Evolutionary conservation across 2,888 invertebrate species (phyloP).

Genomic region (Incurvaria masculella): DNA sequence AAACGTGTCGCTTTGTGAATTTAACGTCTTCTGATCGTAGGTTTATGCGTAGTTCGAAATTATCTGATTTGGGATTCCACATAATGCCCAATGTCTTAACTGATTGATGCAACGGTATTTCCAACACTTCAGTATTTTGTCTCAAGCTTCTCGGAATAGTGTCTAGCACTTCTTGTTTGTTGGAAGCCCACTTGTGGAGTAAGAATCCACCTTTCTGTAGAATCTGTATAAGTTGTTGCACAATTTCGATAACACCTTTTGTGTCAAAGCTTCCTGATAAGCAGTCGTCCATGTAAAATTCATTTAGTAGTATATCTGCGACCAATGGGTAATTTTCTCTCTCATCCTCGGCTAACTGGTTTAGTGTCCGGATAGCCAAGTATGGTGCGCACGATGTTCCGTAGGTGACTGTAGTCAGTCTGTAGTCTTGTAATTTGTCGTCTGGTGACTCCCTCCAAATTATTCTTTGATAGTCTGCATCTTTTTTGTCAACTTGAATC

Average conservation of each 20-base stretch:
- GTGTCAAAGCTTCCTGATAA: not conserved
- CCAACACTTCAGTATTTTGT: not conserved
- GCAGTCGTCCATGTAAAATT: not conserved
- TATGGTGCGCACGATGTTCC: not conserved
- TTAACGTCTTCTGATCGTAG: not conserved
- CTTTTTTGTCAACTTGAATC: not conserved
- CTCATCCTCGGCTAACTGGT: not conserved
- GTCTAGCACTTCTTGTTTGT: too few species aligned
- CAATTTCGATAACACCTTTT: not conserved
- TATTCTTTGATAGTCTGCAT: not conserved
- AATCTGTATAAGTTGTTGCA: not conserved
- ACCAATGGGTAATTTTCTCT: not conserved
- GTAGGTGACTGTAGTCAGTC: not conserved
- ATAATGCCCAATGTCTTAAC: not conserved
- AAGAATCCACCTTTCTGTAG: not conserved
- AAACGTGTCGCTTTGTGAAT: not conserved
- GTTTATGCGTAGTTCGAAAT: not conserved
- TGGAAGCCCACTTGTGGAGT: not conserved
- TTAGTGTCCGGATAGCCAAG: not conserved
- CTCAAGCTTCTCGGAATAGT: not conserved
- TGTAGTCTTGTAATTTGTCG: not conserved
- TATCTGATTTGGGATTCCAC: not conserved
- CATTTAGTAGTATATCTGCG: not conserved
- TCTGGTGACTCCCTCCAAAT: not conserved
- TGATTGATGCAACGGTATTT: too few species aligned